These are phyloP conservation scores for Chionodraco myersi DNA, from an alignment of 2,113 vertebrate species.

Conservation along the genomic window DNA sequence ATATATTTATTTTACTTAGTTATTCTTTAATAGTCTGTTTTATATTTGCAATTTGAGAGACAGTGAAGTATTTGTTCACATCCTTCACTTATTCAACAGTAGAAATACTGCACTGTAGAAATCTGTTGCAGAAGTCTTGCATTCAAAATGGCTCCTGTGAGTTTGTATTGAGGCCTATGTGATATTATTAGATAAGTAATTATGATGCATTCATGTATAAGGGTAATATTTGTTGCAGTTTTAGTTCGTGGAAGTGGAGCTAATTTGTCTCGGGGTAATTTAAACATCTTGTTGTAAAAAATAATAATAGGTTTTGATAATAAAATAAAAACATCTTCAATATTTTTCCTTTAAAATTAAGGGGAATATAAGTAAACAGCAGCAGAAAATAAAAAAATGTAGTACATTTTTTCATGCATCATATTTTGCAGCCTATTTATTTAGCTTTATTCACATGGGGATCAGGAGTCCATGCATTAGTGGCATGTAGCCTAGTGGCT, in stretches of 20 bases:
- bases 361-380: background rate
- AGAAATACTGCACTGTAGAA: background rate
- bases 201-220: background rate
- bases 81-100: background rate
- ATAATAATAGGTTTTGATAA: background rate
- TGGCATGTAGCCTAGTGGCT: conserved; percentile 3
- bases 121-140: background rate
- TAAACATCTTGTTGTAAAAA: background rate
- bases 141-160: background rate
- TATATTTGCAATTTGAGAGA: background rate
- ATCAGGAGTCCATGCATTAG: background rate
- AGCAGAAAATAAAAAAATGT: background rate
- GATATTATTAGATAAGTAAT: background rate
- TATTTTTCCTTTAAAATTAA: background rate
- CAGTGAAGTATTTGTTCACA: background rate
- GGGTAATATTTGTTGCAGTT: background rate
- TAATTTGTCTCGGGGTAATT: background rate
- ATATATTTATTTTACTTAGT: no score
- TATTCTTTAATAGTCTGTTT: no score
- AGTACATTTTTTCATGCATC: background rate
- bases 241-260: no score
- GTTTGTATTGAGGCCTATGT: background rate
- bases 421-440: background rate
- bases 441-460: background rate
- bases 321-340: background rate